Conservation (phyloP, 2,888 invertebrate genomes). For the Maniola hyperantus region DNA sequence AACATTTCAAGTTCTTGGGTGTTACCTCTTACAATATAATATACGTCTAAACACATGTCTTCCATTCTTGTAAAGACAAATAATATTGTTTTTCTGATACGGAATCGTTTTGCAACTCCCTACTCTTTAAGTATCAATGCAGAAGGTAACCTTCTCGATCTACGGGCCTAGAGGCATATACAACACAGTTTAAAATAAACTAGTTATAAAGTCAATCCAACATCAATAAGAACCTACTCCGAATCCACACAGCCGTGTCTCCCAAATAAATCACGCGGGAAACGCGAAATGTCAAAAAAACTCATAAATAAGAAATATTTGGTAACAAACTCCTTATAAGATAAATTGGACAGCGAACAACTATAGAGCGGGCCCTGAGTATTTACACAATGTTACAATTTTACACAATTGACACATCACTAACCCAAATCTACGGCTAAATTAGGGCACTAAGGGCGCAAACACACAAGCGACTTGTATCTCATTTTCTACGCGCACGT, state of each 20-base stretch:
- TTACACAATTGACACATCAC: constrained; percentile 59
- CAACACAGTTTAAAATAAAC: too few species aligned
- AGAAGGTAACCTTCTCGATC: too few species aligned
- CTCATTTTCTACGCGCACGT: neutral
- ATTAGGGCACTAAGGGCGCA: constrained; percentile 46
- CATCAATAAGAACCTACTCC: neutral
- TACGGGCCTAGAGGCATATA: too few species aligned
- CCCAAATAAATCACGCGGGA: constrained; percentile 39
- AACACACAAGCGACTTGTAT: neutral
- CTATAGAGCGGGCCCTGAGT: constrained; percentile 58
- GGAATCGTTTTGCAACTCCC: too few species aligned
- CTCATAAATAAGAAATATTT: constrained; percentile 79
- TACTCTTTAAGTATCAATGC: too few species aligned
- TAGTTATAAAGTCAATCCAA: neutral
- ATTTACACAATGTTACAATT: constrained; percentile 64
- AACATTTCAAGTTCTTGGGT: too few species aligned
- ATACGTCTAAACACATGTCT: too few species aligned
- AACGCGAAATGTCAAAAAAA: constrained; percentile 47
- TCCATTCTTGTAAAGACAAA: too few species aligned
- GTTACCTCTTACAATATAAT: too few species aligned
- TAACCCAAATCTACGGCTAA: constrained; percentile 68
- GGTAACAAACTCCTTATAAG: constrained; percentile 78
- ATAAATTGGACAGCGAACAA: constrained; percentile 51
- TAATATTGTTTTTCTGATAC: too few species aligned
- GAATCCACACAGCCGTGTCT: constrained; percentile 39